Evolutionary conservation across 2,113 vertebrate species (phyloP).

Genomic region (Mormoops blainvillei): DNA sequence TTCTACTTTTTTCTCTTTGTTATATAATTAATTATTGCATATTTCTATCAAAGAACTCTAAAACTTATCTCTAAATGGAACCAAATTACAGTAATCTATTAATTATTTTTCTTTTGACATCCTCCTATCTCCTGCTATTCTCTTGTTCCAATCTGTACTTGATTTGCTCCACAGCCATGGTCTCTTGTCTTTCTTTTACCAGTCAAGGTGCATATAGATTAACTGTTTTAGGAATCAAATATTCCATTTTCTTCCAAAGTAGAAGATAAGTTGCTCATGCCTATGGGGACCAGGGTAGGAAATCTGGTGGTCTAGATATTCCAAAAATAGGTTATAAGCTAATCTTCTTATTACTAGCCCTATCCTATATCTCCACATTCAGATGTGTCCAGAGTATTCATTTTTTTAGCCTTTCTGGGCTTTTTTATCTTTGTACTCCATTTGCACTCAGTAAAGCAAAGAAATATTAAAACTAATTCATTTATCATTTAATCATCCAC

Average conservation of each 20-base stretch:
- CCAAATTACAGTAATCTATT: not conserved
- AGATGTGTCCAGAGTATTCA: not conserved
- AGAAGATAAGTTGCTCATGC: not conserved
- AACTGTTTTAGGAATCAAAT: not conserved
- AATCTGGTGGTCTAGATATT: not conserved
- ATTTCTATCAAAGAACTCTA: not conserved
- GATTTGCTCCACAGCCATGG: not conserved
- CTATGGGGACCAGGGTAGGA: not conserved
- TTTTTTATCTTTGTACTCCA: not conserved
- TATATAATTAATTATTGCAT: not conserved
- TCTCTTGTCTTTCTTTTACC: not conserved
- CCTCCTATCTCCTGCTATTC: not conserved
- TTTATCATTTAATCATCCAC: not conserved
- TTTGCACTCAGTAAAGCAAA: not conserved
- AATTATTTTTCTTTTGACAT: not conserved
- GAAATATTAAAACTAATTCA: not conserved
- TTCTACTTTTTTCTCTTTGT: not conserved
- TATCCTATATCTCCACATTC: accelerated
- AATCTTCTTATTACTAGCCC: not conserved
- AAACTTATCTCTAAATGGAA: not conserved
- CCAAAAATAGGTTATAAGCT: not conserved
- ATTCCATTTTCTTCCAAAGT: not conserved
- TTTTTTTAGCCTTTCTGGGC: not conserved
- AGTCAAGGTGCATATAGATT: not conserved
- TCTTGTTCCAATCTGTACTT: not conserved